Percentiles rank a stretch among this genome's conserved stretches.
Conservation (phyloP, 2,797 vertebrate species). For the Borostomias antarcticus region DNA sequence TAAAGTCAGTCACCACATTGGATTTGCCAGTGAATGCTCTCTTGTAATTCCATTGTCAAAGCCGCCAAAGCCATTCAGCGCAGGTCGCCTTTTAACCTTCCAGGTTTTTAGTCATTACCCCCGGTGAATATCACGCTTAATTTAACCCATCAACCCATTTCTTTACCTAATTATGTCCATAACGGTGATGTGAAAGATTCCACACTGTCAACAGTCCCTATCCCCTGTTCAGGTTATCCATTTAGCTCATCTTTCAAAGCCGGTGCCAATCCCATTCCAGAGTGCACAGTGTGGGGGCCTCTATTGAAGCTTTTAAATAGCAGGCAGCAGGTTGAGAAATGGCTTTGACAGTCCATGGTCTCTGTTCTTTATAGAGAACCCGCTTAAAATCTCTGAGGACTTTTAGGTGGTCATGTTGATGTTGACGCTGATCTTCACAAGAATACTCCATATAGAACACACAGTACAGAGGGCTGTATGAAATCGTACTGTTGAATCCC, state of each 20-base stretch:
- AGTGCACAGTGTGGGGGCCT: conserved; percentile 32
- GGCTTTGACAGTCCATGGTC: background rate
- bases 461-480: no score
- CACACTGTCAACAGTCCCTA: conserved; percentile 55
- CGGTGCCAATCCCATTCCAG: conserved; percentile 44
- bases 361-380: background rate
- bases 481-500: no score
- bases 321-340: conserved; percentile 56
- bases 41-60: conserved; percentile 57
- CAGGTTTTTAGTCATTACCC: conserved; percentile 60
- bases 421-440: no score
- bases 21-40: conserved; percentile 44
- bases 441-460: no score
- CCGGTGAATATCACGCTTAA: conserved; percentile 66
- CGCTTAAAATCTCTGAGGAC: background rate
- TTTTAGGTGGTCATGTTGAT: no score
- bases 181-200: conserved; percentile 65
- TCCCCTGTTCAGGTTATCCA: conserved; percentile 48
- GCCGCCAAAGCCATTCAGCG: conserved; percentile 62
- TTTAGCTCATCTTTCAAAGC: conserved; percentile 57
- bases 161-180: conserved; percentile 74
- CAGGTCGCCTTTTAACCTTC: conserved; percentile 72
- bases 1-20: conserved; percentile 40
- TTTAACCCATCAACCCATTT: conserved; percentile 72
- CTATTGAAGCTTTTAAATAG: conserved; percentile 50